Conservation (phyloP, 2,797 vertebrate genomes). For the Zenarchopterus dispar region DNA sequence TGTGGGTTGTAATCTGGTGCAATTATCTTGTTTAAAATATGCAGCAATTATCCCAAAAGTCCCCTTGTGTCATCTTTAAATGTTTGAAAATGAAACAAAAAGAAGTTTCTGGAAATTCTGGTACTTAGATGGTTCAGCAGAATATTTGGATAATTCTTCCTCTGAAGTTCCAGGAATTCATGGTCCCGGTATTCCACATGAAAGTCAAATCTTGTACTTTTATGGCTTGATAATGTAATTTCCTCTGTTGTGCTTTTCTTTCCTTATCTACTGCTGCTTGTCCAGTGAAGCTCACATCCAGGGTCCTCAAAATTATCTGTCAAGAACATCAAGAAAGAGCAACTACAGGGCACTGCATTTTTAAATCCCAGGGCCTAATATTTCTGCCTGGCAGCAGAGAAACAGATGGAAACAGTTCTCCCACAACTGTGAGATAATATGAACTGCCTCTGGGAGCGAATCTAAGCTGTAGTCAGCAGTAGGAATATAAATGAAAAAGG, state of each 20-base stretch:
- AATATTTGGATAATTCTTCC: constrained; percentile 6
- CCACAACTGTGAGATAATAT: background rate
- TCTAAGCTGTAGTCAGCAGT: constrained; percentile 10
- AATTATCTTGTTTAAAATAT: constrained; percentile 10
- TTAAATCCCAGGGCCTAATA: constrained; percentile 5
- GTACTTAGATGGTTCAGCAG: background rate
- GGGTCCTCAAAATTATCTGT: constrained; percentile 8
- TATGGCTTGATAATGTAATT: constrained; percentile 18
- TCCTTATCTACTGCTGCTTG: constrained; percentile 1
- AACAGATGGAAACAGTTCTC: constrained; percentile 8
- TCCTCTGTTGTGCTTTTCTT: background rate
- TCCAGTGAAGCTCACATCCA: background rate
- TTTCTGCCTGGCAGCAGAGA: constrained; percentile 9
- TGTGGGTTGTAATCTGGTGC: constrained; percentile 10
- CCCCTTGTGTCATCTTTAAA: background rate
- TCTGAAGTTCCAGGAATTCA: constrained; percentile 1
- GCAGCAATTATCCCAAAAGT: background rate
- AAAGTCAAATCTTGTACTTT: constrained; percentile 21
- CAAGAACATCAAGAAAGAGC: constrained; percentile 6
- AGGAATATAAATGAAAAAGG: too few relatives aligned
- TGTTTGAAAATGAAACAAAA: background rate
- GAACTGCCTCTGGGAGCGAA: background rate
- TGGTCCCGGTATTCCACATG: background rate
- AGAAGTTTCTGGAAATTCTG: background rate
- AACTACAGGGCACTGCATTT: background rate